Conservation (phyloP, 2,888 invertebrate species). For the Neoaliturus tenellus region DNA sequence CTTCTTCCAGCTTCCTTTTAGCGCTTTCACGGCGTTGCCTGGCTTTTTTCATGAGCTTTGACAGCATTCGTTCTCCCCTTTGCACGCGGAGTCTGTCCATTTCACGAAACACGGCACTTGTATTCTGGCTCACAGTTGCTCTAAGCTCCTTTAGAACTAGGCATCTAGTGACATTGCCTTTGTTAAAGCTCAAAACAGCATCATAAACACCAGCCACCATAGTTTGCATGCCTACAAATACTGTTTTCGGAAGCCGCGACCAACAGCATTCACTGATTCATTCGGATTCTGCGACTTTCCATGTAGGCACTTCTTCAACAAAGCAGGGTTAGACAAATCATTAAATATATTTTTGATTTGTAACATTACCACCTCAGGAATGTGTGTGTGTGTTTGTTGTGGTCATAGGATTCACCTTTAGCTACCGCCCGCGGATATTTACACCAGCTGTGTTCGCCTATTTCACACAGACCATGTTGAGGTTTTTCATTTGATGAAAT, state of each 20-base stretch:
- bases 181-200: slow-evolving; percentile 36
- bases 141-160: slow-evolving; percentile 2
- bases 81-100: slow-evolving; percentile 1
- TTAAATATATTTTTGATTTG: background rate
- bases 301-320: background rate
- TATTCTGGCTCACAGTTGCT: slow-evolving; percentile 2
- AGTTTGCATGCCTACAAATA: slow-evolving; percentile 1
- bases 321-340: background rate
- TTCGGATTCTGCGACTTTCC: slow-evolving; percentile 39
- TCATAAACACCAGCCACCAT: slow-evolving; percentile 7
- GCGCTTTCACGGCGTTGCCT: slow-evolving; percentile 34
- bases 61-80: slow-evolving; percentile 15
- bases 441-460: slow-evolving; percentile 25
- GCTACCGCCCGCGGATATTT: slow-evolving; percentile 14
- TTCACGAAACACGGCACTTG: slow-evolving; percentile 4
- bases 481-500: slow-evolving; percentile 9
- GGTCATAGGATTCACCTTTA: background rate
- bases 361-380: background rate
- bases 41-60: background rate
- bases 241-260: slow-evolving; percentile 26
- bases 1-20: slow-evolving; percentile 29
- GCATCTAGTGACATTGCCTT: slow-evolving; percentile 25
- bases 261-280: slow-evolving; percentile 35
- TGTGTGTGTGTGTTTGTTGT: background rate
- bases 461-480: slow-evolving; percentile 15